Evolutionary conservation across 2,113 vertebrate species (phyloP).

Genomic region (Bostrychus sinensis): DNA sequence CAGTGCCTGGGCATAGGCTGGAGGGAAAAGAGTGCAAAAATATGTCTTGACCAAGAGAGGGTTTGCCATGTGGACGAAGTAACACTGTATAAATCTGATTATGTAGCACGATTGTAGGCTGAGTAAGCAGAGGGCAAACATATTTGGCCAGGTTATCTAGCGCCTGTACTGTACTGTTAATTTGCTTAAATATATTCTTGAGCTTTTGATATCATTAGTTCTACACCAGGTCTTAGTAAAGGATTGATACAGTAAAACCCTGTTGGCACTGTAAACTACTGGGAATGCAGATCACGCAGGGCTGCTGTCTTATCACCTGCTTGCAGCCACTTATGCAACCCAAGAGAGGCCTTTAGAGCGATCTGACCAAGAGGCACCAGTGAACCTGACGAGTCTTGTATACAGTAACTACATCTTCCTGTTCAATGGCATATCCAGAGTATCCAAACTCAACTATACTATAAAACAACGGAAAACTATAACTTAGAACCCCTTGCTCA

Average conservation of each 20-base stretch:
- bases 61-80: not conserved
- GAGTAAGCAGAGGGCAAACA: conserved; percentile 38
- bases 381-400: not conserved
- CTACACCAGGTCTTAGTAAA: not conserved
- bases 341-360: conserved; percentile 27
- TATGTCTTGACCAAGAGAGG: not conserved
- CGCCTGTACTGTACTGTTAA: conserved; percentile 35
- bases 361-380: conserved; percentile 12
- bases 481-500: not conserved
- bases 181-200: conserved; percentile 29
- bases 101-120: conserved; percentile 31
- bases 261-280: not conserved
- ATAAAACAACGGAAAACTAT: no score
- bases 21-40: not conserved
- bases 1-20: conserved; percentile 14
- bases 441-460: no score
- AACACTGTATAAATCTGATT: not conserved
- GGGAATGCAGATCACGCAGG: conserved; percentile 15
- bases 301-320: conserved; percentile 63
- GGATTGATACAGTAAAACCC: not conserved
- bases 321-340: conserved; percentile 39
- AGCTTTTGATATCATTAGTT: not conserved
- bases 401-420: not conserved
- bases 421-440: no score
- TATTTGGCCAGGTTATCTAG: conserved; percentile 34